Conservation (phyloP, 2,797 vertebrate species). For the Enteromius argenteus region DNA sequence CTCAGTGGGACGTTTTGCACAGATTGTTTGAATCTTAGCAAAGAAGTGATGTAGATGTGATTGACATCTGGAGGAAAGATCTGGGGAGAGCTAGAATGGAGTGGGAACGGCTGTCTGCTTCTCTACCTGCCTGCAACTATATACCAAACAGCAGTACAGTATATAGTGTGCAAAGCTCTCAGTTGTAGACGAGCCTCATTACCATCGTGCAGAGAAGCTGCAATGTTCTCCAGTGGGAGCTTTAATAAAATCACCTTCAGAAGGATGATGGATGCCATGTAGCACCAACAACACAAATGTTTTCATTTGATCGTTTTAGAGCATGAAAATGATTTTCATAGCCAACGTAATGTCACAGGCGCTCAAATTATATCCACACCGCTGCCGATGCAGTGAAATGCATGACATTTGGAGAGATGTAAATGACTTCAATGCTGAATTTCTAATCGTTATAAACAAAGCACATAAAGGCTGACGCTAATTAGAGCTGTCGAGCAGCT, state of each 20-base stretch:
- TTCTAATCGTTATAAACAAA: conserved; percentile 62
- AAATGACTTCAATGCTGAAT: conserved; percentile 45
- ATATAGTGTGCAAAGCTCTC: neutral
- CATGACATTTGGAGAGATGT: conserved; percentile 50
- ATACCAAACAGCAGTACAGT: conserved; percentile 3
- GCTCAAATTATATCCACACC: neutral
- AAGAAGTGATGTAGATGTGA: conserved; percentile 23
- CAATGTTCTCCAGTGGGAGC: conserved; percentile 7
- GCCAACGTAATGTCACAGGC: neutral
- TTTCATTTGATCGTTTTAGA: conserved; percentile 33
- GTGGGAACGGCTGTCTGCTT: conserved; percentile 15
- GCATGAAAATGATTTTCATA: conserved; percentile 35
- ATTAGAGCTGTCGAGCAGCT: conserved; percentile 70
- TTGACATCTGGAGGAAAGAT: conserved; percentile 25
- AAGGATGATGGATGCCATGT: conserved; percentile 19
- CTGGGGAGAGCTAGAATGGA: conserved; percentile 20
- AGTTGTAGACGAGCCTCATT: conserved; percentile 4
- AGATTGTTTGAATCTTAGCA: conserved; percentile 32
- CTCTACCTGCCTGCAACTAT: conserved; percentile 1
- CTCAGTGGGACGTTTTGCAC: conserved; percentile 14
- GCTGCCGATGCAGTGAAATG: conserved; percentile 3
- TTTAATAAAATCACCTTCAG: conserved; percentile 39
- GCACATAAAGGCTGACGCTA: conserved; percentile 65
- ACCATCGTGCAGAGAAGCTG: conserved; percentile 21
- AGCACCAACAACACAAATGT: neutral